Base-by-base conservation (phyloP, 2,888 invertebrate species). In the Cyclophora albipunctata region DNA sequence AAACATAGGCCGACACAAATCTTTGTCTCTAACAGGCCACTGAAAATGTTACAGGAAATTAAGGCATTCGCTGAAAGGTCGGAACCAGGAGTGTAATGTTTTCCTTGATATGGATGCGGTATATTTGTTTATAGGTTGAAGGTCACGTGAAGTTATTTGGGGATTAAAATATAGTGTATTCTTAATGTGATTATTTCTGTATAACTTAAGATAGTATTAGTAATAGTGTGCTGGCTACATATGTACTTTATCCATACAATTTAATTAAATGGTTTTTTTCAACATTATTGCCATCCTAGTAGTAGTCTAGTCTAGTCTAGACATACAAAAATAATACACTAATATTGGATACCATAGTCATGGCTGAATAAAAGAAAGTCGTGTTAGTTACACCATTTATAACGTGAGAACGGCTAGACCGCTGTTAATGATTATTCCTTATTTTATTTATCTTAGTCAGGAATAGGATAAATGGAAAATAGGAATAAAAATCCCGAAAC, bases 21-120 rank as follows among this genome's bases (percentile, higher is more conserved):
- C 71, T 67, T 68, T 66, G 71, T 67, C 63, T 61, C 52, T 42
- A 53, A 46, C 60, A 64, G 64, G 62, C 59, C 60, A 62, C 60
- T 59, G 66, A 61, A 64, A 66, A 66, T 67, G 70, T 64, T 59
- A 55, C 73, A 78, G 79, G 78, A 80, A 77, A 79, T 81, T 78
- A 79, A 77, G 74, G 72, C 67, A 67, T 75, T 72, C 68, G 68
- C 64, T 63, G 67, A 66, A 69, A 73, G 60, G 67, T 63, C 67
- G 64, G 58, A 59, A 42, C n/a, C 46, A 34, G 49, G 56, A 56
- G 37, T 43, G n/a, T 5, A 46, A 54, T 50, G 7, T n/a, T 46
- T 52, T 37, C 37, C 4, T 20, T 5, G 37, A 5, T 37, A 5
- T 51, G 53, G 58, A 60, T 51, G 37, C 41, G 54, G 47, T 47